These are phyloP conservation scores for Lamprologus callipterus DNA, from an alignment of 2,113 vertebrate genomes.

Conservation along the genomic window DNA sequence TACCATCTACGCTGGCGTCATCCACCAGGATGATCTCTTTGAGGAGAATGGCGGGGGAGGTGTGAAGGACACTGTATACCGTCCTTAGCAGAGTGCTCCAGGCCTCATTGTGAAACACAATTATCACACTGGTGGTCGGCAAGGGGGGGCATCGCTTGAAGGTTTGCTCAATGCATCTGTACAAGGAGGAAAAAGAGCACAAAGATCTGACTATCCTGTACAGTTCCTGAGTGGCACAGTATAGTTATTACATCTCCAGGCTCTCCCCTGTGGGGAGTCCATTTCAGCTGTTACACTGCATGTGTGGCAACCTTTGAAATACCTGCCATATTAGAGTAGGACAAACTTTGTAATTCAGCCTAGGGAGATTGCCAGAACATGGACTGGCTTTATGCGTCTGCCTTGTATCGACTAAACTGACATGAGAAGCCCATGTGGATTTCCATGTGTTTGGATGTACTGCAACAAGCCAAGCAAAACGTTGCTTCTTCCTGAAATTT, in stretches of 20 bases:
- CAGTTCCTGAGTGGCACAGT: slow-evolving; percentile 20
- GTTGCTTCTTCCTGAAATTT: slow-evolving; percentile 21
- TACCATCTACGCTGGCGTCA: slow-evolving; percentile 94
- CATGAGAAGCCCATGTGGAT: background rate
- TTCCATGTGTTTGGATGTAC: background rate
- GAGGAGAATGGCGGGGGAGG: slow-evolving; percentile 89
- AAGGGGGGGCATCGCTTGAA: slow-evolving; percentile 90
- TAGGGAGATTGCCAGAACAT: slow-evolving; percentile 18
- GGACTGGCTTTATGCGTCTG: background rate
- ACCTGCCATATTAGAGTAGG: slow-evolving; percentile 22
- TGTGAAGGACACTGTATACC: slow-evolving; percentile 94
- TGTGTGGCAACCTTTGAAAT: slow-evolving; percentile 35
- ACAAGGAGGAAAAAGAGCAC: slow-evolving; percentile 5
- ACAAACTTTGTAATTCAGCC: slow-evolving; percentile 17
- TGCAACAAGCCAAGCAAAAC: slow-evolving; percentile 55
- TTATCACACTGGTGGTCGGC: slow-evolving; percentile 92
- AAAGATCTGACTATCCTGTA: slow-evolving; percentile 37
- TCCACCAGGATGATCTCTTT: slow-evolving; percentile 98
- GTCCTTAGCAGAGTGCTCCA: slow-evolving; percentile 97
- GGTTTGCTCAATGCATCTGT: slow-evolving; percentile 95
- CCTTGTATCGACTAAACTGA: background rate
- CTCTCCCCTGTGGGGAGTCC: slow-evolving; percentile 37
- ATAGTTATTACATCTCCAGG: slow-evolving; percentile 41
- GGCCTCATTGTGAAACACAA: slow-evolving; percentile 97
- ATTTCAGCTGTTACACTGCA: slow-evolving; percentile 29